Evolutionary conservation across 1,140 invertebrate species (phyloP).

Genomic region (Mya arenaria): DNA sequence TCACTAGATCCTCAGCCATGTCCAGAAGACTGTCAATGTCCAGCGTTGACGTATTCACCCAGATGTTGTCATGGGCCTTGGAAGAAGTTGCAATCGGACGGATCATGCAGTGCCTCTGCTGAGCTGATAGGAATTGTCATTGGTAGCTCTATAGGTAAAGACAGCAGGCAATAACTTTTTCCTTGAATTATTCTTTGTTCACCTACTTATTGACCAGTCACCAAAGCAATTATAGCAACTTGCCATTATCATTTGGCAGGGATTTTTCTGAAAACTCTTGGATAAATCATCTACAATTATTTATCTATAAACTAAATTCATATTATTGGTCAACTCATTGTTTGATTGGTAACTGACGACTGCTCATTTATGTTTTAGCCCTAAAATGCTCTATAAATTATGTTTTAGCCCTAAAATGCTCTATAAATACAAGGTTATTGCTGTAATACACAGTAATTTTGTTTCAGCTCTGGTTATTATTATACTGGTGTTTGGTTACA

Average conservation of each 20-base stretch:
- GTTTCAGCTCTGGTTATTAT: constrained; percentile 33
- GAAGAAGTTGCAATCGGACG: background rate
- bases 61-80: background rate
- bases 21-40: constrained; percentile 32
- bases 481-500: background rate
- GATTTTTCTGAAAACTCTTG: background rate
- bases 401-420: background rate
- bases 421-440: background rate
- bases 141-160: constrained; percentile 17
- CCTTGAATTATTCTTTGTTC: background rate
- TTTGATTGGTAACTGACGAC: background rate
- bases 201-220: background rate
- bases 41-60: background rate
- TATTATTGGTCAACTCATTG: background rate
- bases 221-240: background rate
- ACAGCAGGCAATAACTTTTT: background rate
- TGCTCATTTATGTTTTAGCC: background rate
- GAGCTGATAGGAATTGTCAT: constrained; percentile 25
- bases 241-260: background rate
- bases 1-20: background rate
- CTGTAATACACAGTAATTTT: background rate
- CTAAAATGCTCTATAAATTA: background rate
- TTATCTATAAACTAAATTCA: background rate
- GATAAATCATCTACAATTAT: background rate
- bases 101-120: constrained; percentile 2